Evolutionary conservation across 2,113 vertebrate genomes (phyloP).

Genomic region (Lophius piscatorius): DNA sequence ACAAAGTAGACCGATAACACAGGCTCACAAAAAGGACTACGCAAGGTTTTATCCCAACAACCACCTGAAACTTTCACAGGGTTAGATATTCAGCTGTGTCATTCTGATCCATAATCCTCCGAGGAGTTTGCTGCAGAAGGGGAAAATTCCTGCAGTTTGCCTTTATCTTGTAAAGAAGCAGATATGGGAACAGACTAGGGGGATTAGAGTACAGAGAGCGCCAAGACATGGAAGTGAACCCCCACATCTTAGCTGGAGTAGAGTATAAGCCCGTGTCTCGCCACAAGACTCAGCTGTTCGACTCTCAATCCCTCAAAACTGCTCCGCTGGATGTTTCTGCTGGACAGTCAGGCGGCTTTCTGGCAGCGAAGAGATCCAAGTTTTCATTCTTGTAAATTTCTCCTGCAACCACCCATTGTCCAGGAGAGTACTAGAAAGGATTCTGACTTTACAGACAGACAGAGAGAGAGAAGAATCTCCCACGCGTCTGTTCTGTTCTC

Average conservation of each 20-base stretch:
- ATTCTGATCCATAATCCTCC: conserved; percentile 31
- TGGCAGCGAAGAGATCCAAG: too few relatives aligned
- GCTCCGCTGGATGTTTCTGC: too few relatives aligned
- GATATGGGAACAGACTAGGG: conserved; percentile 31
- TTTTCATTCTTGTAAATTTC: too few relatives aligned
- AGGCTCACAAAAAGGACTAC: too few relatives aligned
- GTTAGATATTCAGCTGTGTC: conserved; percentile 14
- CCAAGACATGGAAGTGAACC: conserved; percentile 40
- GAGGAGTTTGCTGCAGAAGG: neutral
- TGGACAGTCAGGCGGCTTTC: too few relatives aligned
- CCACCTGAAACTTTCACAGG: conserved; percentile 11
- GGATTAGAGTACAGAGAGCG: conserved; percentile 27
- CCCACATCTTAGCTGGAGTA: conserved; percentile 6
- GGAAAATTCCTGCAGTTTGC: neutral
- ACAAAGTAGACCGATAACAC: neutral
- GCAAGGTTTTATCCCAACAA: neutral
- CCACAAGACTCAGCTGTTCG: conserved; percentile 2
- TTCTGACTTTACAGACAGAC: too few relatives aligned
- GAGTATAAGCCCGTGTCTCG: conserved; percentile 36
- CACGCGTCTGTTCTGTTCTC: too few relatives aligned
- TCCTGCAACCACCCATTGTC: too few relatives aligned
- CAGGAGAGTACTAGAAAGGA: too few relatives aligned
- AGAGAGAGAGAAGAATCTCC: too few relatives aligned
- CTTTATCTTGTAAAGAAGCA: conserved; percentile 7
- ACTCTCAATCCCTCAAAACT: neutral